Conservation (phyloP, 30 jellyfish, hydroid and myxozoan genomes). For the Cassiopea xamachana region DNA sequence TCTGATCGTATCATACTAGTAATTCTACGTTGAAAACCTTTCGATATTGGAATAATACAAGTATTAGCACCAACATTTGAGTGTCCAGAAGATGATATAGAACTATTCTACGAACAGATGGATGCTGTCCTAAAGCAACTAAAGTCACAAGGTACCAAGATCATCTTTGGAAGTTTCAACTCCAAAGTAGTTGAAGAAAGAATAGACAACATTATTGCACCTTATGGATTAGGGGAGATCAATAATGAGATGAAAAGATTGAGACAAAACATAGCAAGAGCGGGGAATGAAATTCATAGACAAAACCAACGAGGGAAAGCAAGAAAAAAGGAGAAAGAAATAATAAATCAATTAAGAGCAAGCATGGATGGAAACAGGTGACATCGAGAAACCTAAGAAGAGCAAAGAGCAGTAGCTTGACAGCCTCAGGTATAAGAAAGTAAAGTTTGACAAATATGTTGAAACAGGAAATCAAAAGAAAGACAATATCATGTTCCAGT, state of each 20-base stretch:
- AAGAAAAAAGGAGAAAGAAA: too few species aligned
- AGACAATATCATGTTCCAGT: too few species aligned
- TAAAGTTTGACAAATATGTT: too few species aligned
- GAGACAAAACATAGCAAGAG: background rate
- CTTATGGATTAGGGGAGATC: constrained; percentile 34
- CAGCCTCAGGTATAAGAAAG: too few species aligned
- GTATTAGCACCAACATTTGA: constrained; percentile 13
- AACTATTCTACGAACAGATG: constrained; percentile 21
- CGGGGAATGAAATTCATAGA: too few species aligned
- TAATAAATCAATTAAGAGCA: too few species aligned
- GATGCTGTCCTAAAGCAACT: background rate
- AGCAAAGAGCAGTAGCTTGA: too few species aligned
- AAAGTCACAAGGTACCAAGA: constrained; percentile 18
- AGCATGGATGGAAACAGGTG: too few species aligned
- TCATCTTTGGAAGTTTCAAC: constrained; percentile 41
- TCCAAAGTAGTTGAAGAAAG: constrained; percentile 30
- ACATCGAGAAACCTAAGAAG: too few species aligned
- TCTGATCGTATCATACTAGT: constrained; percentile 6
- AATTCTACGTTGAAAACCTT: constrained; percentile 2
- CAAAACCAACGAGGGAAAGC: too few species aligned
- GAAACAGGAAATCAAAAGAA: too few species aligned
- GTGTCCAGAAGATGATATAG: background rate
- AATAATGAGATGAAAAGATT: constrained; percentile 24
- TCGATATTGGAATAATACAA: constrained; percentile 28
- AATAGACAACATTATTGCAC: constrained; percentile 33